Evolutionary conservation across 2,113 vertebrate species (phyloP).

Genomic region (Cisticola juncidis): DNA sequence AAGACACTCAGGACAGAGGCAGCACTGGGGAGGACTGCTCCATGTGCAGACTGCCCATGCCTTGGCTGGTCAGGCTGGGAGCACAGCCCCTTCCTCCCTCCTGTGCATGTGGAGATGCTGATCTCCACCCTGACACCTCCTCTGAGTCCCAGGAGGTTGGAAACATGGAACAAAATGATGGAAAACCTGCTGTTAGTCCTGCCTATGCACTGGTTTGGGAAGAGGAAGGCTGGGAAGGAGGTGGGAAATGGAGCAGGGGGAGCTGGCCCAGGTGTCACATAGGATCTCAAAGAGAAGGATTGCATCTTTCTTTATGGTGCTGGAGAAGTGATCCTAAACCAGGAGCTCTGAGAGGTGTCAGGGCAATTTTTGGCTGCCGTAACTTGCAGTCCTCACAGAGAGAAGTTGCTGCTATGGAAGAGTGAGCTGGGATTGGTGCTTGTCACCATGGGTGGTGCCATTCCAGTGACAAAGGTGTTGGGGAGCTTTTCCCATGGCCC

Average conservation of each 20-base stretch:
- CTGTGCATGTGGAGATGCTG: background rate
- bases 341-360: background rate
- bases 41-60: background rate
- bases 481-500: background rate
- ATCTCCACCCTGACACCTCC: no score
- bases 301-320: background rate
- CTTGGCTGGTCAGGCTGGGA: background rate
- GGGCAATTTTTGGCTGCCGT: background rate
- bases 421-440: background rate
- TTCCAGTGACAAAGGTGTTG: background rate
- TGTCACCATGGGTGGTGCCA: background rate
- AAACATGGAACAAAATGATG: background rate
- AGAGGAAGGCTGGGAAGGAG: background rate
- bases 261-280: rapidly evolving
- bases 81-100: background rate
- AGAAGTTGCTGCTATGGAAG: background rate
- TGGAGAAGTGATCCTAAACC: background rate
- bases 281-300: background rate
- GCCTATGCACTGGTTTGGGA: background rate
- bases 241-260: background rate
- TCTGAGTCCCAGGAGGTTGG: background rate
- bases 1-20: background rate
- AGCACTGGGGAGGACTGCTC: background rate
- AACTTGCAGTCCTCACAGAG: background rate
- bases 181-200: background rate